phyloP scores from a whole-genome alignment of 2,797 vertebrate species.

The Zenarchopterus dispar region DNA sequence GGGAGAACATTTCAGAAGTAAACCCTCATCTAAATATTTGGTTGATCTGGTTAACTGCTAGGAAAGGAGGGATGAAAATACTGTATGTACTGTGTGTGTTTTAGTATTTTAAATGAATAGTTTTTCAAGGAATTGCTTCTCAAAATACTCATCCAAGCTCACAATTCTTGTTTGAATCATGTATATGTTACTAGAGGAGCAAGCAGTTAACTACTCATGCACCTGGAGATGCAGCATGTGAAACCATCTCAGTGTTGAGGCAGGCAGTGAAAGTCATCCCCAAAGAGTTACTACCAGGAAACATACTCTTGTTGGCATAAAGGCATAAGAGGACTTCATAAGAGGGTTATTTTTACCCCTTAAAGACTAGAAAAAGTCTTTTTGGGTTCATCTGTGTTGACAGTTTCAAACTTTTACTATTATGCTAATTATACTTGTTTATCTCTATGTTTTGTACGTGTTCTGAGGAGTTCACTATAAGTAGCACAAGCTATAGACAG shows the following conservation, averaged over 20 bases:
- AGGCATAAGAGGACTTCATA: constrained; percentile 9
- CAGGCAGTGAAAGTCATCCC: constrained; percentile 23
- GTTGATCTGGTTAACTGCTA: constrained; percentile 43
- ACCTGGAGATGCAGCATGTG: constrained; percentile 12
- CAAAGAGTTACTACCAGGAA: constrained; percentile 36
- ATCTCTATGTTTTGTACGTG: too few relatives aligned
- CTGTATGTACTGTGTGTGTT: background rate
- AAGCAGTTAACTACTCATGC: constrained; percentile 53
- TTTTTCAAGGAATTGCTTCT: constrained; percentile 20
- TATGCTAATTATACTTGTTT: too few relatives aligned
- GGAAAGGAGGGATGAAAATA: constrained; percentile 2
- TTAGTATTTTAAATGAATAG: constrained; percentile 18
- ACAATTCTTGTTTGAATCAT: constrained; percentile 38
- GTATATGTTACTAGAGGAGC: constrained; percentile 16
- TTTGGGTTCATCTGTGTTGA: too few relatives aligned
- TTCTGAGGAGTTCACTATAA: too few relatives aligned
- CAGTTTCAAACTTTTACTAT: too few relatives aligned
- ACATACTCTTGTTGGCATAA: constrained; percentile 15
- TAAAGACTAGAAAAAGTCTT: too few relatives aligned
- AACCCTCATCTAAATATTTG: constrained; percentile 61
- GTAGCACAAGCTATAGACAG: too few relatives aligned
- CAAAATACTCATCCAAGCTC: constrained; percentile 1
- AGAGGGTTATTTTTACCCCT: too few relatives aligned
- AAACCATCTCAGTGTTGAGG: constrained; percentile 47
- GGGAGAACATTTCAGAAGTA: constrained; percentile 28